Conservation (phyloP, 2,113 vertebrate species). For the Cricetomys ansorgei region DNA sequence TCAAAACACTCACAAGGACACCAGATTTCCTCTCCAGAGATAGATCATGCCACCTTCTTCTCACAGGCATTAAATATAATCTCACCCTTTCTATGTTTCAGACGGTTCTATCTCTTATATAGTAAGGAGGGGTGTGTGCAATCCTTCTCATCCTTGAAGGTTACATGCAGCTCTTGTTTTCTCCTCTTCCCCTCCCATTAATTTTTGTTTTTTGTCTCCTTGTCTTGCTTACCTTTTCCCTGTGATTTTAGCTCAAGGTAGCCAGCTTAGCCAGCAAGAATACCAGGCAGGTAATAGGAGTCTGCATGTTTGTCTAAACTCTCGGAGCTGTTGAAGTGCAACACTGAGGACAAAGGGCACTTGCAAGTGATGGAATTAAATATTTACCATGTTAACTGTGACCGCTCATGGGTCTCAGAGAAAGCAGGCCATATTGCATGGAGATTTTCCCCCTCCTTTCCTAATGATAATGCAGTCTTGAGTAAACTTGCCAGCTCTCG, state of each 20-base stretch:
- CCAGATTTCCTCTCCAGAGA: neutral
- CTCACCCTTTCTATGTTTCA: neutral
- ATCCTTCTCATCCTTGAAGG: neutral
- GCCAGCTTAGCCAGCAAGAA: neutral
- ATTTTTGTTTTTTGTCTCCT: neutral
- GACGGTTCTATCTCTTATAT: neutral
- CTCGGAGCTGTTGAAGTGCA: slow-evolving; percentile 52
- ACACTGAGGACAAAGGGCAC: slow-evolving; percentile 62
- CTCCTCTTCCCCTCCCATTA: neutral
- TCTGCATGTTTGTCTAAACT: slow-evolving; percentile 17
- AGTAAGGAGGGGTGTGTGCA: neutral
- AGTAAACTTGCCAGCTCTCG: slow-evolving; percentile 66
- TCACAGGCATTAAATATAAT: neutral
- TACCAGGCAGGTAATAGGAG: neutral
- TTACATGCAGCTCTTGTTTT: neutral
- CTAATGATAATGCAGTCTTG: slow-evolving; percentile 52
- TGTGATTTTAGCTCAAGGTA: neutral
- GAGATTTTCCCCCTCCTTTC: neutral
- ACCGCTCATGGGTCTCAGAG: slow-evolving; percentile 34
- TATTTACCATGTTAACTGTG: slow-evolving; percentile 67
- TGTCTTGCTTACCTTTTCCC: neutral
- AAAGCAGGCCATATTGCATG: slow-evolving; percentile 3
- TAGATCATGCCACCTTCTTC: neutral
- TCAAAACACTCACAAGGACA: neutral
- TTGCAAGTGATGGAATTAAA: slow-evolving; percentile 60